Evolutionary conservation across 1,140 invertebrate genomes (phyloP).

Genomic region (Drosophila mayri): DNA sequence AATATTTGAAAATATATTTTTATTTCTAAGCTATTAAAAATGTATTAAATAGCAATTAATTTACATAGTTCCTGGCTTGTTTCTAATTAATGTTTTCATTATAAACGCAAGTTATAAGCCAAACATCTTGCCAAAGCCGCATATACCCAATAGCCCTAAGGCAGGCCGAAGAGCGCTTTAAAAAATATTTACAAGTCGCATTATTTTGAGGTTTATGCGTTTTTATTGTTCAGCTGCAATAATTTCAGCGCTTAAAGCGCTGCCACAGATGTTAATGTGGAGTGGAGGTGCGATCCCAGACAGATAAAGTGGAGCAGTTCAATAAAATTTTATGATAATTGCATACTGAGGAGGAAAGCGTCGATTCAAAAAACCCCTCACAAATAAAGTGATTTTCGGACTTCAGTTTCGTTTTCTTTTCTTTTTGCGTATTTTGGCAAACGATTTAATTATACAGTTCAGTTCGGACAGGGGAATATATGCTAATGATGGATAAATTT

Average conservation of each 20-base stretch:
- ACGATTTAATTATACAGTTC: slow-evolving; percentile 65
- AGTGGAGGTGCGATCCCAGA: slow-evolving; percentile 38
- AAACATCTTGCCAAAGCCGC: not conserved
- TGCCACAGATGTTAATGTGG: slow-evolving; percentile 37
- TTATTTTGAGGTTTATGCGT: slow-evolving; percentile 75
- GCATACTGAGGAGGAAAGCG: slow-evolving; percentile 44
- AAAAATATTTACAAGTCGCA: slow-evolving; percentile 61
- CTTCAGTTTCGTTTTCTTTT: slow-evolving; percentile 19
- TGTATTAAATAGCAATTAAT: not conserved
- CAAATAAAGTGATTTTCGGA: slow-evolving; percentile 74
- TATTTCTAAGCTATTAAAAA: not conserved
- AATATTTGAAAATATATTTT: not conserved
- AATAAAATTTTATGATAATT: slow-evolving; percentile 82
- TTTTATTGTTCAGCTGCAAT: slow-evolving; percentile 78
- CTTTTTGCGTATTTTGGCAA: slow-evolving; percentile 30
- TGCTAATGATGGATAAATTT: slow-evolving; percentile 50
- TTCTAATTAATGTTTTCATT: not conserved
- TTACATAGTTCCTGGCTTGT: not conserved
- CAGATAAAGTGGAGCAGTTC: slow-evolving; percentile 79
- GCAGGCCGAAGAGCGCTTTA: slow-evolving; percentile 6
- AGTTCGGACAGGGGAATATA: slow-evolving; percentile 18
- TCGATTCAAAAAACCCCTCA: slow-evolving; percentile 42
- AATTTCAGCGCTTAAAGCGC: slow-evolving; percentile 77
- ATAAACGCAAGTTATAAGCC: not conserved
- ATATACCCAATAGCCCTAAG: slow-evolving; percentile 1